phyloP scores from a whole-genome alignment of 1,140 invertebrate genomes.

The Antheraea mylitta region DNA sequence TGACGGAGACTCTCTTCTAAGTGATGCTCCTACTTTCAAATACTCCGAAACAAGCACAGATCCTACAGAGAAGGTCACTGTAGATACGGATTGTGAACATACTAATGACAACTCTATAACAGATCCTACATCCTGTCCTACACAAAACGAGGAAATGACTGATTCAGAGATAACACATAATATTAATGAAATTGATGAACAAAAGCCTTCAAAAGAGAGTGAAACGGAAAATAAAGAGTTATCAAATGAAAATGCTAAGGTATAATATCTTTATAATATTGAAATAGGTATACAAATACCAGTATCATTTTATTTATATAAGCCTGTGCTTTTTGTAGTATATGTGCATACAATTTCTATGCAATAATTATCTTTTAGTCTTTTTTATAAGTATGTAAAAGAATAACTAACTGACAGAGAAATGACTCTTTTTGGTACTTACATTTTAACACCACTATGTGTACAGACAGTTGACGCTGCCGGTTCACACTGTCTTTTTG shows the following conservation, averaged over 20 bases:
- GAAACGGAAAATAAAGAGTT: background rate
- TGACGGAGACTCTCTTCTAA: slow-evolving; percentile 61
- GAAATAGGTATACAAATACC: too few species aligned
- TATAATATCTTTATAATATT: background rate
- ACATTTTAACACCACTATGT: too few species aligned
- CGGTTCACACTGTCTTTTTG: too few species aligned
- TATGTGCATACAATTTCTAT: too few species aligned
- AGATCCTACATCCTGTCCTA: background rate
- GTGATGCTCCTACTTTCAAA: slow-evolving; percentile 30
- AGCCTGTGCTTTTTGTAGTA: too few species aligned
- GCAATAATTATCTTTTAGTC: too few species aligned
- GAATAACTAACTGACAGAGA: too few species aligned
- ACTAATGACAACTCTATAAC: slow-evolving; percentile 31
- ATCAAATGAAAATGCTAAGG: background rate
- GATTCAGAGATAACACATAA: background rate
- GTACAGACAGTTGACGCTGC: too few species aligned
- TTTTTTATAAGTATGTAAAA: too few species aligned
- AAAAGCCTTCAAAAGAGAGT: background rate
- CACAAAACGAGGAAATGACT: background rate
- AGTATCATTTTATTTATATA: too few species aligned
- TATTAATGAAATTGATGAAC: background rate
- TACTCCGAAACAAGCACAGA: background rate
- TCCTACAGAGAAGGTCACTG: slow-evolving; percentile 40
- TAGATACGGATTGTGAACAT: slow-evolving; percentile 54
- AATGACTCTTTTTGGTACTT: too few species aligned